Evolutionary conservation across 2,888 invertebrate species (phyloP).

Genomic region (Euspilapteryx auroguttella): DNA sequence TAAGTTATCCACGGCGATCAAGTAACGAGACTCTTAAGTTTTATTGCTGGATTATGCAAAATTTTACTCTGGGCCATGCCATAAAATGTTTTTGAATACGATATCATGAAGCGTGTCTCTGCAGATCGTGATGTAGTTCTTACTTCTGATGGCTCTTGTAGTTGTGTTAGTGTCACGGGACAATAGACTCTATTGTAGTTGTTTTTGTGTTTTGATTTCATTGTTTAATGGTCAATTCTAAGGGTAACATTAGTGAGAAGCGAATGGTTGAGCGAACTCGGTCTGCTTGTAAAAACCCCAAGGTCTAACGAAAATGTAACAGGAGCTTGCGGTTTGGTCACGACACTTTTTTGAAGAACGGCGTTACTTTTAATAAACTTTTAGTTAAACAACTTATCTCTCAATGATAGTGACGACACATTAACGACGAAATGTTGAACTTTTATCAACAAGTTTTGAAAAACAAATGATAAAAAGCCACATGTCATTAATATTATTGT

Average conservation of each 20-base stretch:
- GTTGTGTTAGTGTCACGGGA: neutral
- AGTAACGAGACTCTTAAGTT: slow-evolving; percentile 17
- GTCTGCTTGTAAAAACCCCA: slow-evolving; percentile 34
- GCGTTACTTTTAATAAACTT: slow-evolving; percentile 2
- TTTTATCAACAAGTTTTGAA: too few species aligned
- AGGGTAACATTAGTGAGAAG: too few species aligned
- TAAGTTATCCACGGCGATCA: slow-evolving; percentile 36
- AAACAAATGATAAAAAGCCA: too few species aligned
- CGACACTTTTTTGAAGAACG: slow-evolving; percentile 12
- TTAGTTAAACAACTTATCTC: too few species aligned
- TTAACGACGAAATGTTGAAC: too few species aligned
- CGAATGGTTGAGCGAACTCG: slow-evolving; percentile 9
- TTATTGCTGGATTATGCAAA: slow-evolving; percentile 23
- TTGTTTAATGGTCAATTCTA: too few species aligned
- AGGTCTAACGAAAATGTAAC: slow-evolving; percentile 38
- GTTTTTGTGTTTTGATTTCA: slow-evolving; percentile 2
- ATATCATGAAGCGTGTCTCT: slow-evolving; percentile 6
- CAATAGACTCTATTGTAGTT: neutral
- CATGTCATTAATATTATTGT: too few species aligned
- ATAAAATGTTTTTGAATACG: slow-evolving; percentile 7
- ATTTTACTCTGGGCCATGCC: slow-evolving; percentile 7
- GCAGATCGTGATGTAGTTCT: slow-evolving; percentile 4
- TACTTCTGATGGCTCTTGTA: slow-evolving; percentile 1
- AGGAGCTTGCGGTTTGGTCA: slow-evolving; percentile 23
- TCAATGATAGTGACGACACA: too few species aligned